A percentile compares a stretch with the other conserved stretches of the same genome.
Evolutionary conservation across 2,113 vertebrate species (phyloP).

Genomic region (Chitala chitala): DNA sequence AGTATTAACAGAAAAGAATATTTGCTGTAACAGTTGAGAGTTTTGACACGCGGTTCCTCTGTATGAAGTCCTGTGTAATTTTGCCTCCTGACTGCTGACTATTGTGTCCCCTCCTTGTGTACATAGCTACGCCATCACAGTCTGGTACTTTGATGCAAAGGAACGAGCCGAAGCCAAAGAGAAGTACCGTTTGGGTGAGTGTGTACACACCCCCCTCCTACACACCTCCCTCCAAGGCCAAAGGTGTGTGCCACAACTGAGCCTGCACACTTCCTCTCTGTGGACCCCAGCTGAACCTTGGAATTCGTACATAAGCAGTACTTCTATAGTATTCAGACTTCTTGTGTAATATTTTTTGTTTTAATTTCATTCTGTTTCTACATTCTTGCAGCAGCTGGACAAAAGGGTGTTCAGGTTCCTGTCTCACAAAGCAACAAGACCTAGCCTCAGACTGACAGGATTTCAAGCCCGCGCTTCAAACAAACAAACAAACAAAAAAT

Average conservation of each 20-base stretch:
- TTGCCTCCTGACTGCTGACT: neutral
- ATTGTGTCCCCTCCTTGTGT: conserved; percentile 18
- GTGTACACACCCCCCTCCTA: neutral
- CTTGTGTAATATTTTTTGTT: too few relatives aligned
- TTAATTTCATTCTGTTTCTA: conserved; percentile 12
- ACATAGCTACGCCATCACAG: conserved; percentile 83
- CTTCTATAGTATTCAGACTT: too few relatives aligned
- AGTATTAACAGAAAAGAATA: too few relatives aligned
- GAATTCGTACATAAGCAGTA: too few relatives aligned
- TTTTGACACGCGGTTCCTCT: too few relatives aligned
- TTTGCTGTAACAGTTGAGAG: too few relatives aligned
- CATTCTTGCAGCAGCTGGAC: conserved; percentile 63
- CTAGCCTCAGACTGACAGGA: conserved; percentile 44
- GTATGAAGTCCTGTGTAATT: too few relatives aligned
- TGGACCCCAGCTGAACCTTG: too few relatives aligned
- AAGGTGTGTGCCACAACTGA: too few relatives aligned
- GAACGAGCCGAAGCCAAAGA: conserved; percentile 82
- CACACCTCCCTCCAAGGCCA: too few relatives aligned
- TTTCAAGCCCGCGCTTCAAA: conserved; percentile 36
- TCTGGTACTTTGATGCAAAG: conserved; percentile 93
- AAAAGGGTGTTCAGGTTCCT: conserved; percentile 73
- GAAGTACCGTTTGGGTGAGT: conserved; percentile 74
- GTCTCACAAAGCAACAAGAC: conserved; percentile 65
- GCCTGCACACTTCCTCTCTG: too few relatives aligned
- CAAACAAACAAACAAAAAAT: too few relatives aligned